These are phyloP conservation scores for Scelioninae gen. 1 DNA, from an alignment of 2,888 invertebrate species.

Conservation along the genomic window DNA sequence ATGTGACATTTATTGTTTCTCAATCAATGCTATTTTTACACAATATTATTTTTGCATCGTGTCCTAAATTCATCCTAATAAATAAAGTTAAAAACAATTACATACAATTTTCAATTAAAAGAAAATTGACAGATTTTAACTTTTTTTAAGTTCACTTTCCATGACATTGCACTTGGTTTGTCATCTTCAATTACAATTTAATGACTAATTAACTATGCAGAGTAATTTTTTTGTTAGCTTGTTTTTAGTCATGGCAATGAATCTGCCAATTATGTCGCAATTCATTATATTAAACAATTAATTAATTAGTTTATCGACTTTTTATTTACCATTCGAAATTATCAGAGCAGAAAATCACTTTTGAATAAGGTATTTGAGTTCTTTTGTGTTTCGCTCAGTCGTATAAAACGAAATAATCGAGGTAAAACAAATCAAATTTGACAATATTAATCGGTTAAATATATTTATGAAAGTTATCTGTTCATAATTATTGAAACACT, in stretches of 20 bases:
- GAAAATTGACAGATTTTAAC: no score
- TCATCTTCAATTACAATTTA: not conserved
- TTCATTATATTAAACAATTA: not conserved
- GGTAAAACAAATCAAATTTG: not conserved
- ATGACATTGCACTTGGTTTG: no score
- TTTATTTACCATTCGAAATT: not conserved
- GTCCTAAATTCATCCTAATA: no score
- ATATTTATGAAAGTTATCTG: no score
- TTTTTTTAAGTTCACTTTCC: no score
- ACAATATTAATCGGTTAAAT: no score
- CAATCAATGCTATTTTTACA: no score
- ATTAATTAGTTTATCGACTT: not conserved
- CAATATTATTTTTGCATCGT: no score
- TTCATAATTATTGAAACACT: no score
- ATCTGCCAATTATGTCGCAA: not conserved
- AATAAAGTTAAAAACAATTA: no score
- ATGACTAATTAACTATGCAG: not conserved
- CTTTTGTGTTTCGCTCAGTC: constrained; percentile 2
- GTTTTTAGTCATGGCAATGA: not conserved
- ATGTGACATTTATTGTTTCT: no score
- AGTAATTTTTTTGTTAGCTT: not conserved
- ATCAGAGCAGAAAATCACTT: constrained; percentile 5
- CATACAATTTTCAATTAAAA: no score
- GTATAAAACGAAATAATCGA: constrained; percentile 1
- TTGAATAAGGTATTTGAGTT: not conserved